A percentile compares a stretch with the other conserved stretches of the same genome.
Conservation (phyloP, 2,888 invertebrate species). For the Campaea margaritaria region DNA sequence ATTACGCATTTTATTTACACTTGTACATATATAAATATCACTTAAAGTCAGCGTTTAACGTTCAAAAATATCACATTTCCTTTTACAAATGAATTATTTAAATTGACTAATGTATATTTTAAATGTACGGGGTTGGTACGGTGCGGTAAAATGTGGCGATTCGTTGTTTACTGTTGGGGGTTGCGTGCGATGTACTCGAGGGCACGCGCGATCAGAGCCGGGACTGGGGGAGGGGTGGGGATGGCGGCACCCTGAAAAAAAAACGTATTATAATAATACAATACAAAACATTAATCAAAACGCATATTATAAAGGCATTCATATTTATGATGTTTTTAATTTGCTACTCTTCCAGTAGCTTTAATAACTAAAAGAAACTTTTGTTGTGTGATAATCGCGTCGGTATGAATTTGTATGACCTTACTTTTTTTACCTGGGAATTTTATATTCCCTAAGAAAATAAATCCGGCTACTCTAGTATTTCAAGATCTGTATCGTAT, state of each 20-base stretch:
- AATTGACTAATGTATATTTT: conserved; percentile 38
- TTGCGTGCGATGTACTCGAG: conserved; percentile 61
- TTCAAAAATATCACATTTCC: conserved; percentile 52
- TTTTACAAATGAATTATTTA: conserved; percentile 32
- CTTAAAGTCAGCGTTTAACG: conserved; percentile 40
- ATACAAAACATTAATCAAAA: neutral
- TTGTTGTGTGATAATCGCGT: no score
- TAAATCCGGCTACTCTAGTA: no score
- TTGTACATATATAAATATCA: conserved; percentile 43
- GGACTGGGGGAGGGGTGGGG: conserved; percentile 81
- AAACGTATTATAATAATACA: no score
- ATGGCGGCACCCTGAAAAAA: conserved; percentile 66
- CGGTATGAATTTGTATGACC: no score
- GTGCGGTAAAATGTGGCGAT: conserved; percentile 6
- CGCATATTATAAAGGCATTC: neutral
- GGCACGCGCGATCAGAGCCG: conserved; percentile 75
- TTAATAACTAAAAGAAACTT: no score
- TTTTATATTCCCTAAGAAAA: no score
- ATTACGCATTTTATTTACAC: conserved; percentile 46
- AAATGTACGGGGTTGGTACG: conserved; percentile 34
- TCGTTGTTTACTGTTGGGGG: conserved; percentile 46
- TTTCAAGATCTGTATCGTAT: no score
- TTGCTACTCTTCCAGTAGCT: neutral
- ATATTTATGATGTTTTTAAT: no score
- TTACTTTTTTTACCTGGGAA: no score